These are phyloP conservation scores for Thomomys bottae DNA, from an alignment of 2,113 vertebrate genomes.

Conservation along the genomic window DNA sequence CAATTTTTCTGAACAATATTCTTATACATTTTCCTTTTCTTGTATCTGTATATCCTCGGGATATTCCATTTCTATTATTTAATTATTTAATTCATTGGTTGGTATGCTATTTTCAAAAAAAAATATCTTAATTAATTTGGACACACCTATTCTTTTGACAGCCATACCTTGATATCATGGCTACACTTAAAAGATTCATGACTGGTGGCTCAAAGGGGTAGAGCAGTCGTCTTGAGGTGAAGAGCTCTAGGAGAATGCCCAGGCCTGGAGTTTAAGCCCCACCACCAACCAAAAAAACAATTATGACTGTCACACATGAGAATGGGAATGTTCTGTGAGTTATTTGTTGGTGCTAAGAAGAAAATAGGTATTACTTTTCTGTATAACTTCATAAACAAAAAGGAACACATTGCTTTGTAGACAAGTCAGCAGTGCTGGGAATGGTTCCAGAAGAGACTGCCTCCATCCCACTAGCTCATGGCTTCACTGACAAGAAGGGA, in stretches of 20 bases:
- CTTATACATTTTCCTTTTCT: background rate
- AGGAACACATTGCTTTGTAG: background rate
- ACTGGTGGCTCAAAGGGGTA: too few species aligned
- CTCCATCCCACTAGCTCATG: background rate
- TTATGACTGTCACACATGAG: background rate
- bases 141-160: background rate
- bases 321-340: background rate
- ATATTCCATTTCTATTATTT: background rate
- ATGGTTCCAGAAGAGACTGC: background rate
- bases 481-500: background rate
- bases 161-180: background rate
- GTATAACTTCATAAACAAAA: background rate
- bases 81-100: too few species aligned
- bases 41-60: background rate
- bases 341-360: background rate
- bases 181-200: background rate
- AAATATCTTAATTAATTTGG: background rate
- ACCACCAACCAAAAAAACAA: too few species aligned
- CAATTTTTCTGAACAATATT: too few species aligned
- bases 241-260: too few species aligned
- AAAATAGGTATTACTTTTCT: background rate
- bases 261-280: too few species aligned
- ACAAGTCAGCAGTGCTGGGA: background rate
- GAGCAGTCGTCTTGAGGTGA: too few species aligned
- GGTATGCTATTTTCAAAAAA: background rate